Base-by-base conservation (phyloP, 2,888 invertebrate genomes). In the Drosophila kambysellisi region DNA sequence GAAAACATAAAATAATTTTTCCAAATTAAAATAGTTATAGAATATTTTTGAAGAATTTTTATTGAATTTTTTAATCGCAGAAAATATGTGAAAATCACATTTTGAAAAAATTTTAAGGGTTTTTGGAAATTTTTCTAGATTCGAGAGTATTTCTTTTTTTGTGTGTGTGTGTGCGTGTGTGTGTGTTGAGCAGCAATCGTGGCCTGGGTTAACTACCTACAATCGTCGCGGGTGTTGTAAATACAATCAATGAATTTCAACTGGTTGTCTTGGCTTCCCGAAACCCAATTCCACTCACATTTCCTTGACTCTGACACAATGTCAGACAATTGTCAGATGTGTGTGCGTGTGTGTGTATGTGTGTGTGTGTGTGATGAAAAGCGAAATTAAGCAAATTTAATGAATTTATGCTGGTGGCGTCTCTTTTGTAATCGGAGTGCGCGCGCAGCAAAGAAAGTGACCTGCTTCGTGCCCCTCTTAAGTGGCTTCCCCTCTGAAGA, bases 181-280 rank as follows among this genome's bases (percentile, higher is more conserved):
- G 52, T 53, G 56, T 11, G 60, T n/a, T 41, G 20, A 37, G 53
- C 35, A 30, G 50, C 43, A 60, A 50, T 61, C 32, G 64, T 54
- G 39, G 72, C 61, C 50, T 58, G 58, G 48, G 53, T 68, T 81
- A 65, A 67, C 61, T 62, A 63, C 54, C 43, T 68, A 60, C 54
- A 69, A 65, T n/a, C 69, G 74, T 79, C 85, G 78, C 70, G 88
- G 85, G 89, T 78, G 85, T 70, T 85, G 90, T 88, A 87, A 89
- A 89, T 88, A 90, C 87, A 90, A 91, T 88, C 90, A 88, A 90
- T 89, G 88, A 88, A 90, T 90, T 90, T 90, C 87, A 90, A 87
- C 90, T 83, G 89, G 86, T 89, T 87, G 86, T 64, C 89, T 79
- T 83, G 76, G 67, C 72, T 59, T 65, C 51, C 41, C 73, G 60